Conservation (phyloP, 2,888 invertebrate species). For the Watsonalla binaria region DNA sequence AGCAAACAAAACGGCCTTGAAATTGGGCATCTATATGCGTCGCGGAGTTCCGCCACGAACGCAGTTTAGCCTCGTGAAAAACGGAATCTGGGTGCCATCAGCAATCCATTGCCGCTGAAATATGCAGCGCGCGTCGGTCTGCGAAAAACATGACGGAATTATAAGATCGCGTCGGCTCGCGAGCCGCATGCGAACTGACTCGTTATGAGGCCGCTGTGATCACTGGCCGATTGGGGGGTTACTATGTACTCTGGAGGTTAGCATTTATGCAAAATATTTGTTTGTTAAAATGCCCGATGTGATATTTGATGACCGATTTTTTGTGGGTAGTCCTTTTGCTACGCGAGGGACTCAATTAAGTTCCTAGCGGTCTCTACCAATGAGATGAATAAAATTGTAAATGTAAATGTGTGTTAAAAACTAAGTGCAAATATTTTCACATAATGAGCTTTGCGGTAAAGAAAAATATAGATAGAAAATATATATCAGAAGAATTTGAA, state of each 20-base stretch:
- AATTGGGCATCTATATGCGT: background rate
- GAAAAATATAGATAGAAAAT: too few relatives aligned
- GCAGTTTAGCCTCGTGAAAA: constrained; percentile 1
- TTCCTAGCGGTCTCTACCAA: too few relatives aligned
- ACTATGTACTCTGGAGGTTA: background rate
- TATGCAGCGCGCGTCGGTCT: constrained; percentile 33
- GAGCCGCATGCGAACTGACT: constrained; percentile 26
- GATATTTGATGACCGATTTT: too few relatives aligned
- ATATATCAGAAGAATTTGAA: too few relatives aligned
- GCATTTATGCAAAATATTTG: background rate
- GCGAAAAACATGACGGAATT: constrained; percentile 33
- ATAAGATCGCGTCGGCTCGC: constrained; percentile 20
- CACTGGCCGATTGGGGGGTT: background rate
- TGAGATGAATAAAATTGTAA: too few relatives aligned
- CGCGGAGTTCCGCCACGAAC: background rate
- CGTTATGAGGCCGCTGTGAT: constrained; percentile 8
- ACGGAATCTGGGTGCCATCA: background rate
- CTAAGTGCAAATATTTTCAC: too few relatives aligned
- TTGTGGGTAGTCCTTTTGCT: too few relatives aligned
- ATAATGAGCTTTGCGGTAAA: too few relatives aligned
- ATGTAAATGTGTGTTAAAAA: too few relatives aligned
- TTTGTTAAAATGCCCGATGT: background rate
- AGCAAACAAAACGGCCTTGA: background rate
- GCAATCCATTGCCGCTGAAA: constrained; percentile 26
- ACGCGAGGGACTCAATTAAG: too few relatives aligned